These are phyloP conservation scores for Dasyprocta punctata DNA, from an alignment of 2,113 vertebrate genomes.

Conservation along the genomic window DNA sequence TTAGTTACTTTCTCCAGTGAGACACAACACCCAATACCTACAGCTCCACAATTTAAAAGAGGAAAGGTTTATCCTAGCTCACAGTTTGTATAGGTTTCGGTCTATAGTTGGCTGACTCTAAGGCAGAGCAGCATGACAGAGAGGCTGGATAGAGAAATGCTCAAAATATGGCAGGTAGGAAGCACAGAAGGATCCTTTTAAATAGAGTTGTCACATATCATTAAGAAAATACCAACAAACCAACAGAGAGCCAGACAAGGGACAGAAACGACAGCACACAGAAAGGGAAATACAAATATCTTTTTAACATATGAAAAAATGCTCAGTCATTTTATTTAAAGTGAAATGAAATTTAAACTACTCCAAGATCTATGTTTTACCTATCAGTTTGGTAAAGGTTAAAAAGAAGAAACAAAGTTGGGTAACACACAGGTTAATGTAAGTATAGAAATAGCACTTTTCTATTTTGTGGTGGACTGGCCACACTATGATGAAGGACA, in stretches of 20 bases:
- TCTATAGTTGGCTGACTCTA: background rate
- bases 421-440: background rate
- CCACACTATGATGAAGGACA: background rate
- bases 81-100: background rate
- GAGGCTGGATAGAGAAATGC: background rate
- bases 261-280: background rate
- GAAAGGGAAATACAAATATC: background rate
- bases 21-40: background rate
- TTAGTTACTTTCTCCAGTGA: background rate
- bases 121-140: background rate
- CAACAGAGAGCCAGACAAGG: background rate
- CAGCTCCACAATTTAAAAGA: background rate
- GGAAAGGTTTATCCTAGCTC: background rate
- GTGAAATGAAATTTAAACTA: background rate
- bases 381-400: background rate
- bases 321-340: background rate
- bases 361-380: background rate
- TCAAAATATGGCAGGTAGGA: background rate
- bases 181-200: background rate
- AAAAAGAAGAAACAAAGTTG: background rate
- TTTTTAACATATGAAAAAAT: background rate
- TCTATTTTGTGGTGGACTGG: background rate
- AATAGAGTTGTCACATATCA: background rate
- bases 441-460: too few relatives aligned
- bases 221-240: slow-evolving; percentile 32